Conservation (phyloP, 2,797 vertebrate species). For the Tinamus major region DNA sequence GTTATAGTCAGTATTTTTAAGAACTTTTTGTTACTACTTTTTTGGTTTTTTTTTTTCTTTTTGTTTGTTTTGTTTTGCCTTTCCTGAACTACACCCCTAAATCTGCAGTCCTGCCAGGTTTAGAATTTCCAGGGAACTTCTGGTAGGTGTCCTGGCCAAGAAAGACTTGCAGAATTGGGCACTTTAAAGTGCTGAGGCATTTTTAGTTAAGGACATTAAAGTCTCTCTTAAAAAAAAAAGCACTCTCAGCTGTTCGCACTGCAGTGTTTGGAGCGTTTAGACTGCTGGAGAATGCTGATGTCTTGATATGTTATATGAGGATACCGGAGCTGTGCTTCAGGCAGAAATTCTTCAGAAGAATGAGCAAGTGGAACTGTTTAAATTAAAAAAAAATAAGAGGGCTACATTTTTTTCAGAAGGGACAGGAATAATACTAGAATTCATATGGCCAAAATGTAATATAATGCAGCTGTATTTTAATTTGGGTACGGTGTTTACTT, state of each 20-base stretch:
- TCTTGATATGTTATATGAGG: conserved; percentile 49
- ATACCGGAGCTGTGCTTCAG: conserved; percentile 50
- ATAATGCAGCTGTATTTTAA: neutral
- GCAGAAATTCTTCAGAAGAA: conserved; percentile 67
- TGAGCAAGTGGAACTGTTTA: conserved; percentile 10
- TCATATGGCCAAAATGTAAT: neutral
- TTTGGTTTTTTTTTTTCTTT: neutral
- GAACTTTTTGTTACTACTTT: neutral
- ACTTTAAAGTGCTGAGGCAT: conserved; percentile 19
- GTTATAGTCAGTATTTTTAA: neutral
- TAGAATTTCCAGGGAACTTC: conserved; percentile 7
- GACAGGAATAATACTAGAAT: neutral
- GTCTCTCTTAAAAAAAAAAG: conserved; percentile 21
- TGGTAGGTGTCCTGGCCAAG: neutral
- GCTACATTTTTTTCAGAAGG: neutral
- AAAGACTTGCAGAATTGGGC: neutral
- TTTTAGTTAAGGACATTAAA: conserved; percentile 39
- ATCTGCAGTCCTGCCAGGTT: neutral
- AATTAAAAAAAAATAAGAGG: neutral
- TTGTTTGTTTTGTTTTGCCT: neutral
- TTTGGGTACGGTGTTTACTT: neutral
- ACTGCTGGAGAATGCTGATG: conserved; percentile 57
- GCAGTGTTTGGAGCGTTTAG: conserved; percentile 24
- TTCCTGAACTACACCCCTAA: neutral
- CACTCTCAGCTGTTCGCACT: conserved; percentile 48